Conservation (phyloP, 2,888 invertebrate species). For the Nomada fucata region DNA sequence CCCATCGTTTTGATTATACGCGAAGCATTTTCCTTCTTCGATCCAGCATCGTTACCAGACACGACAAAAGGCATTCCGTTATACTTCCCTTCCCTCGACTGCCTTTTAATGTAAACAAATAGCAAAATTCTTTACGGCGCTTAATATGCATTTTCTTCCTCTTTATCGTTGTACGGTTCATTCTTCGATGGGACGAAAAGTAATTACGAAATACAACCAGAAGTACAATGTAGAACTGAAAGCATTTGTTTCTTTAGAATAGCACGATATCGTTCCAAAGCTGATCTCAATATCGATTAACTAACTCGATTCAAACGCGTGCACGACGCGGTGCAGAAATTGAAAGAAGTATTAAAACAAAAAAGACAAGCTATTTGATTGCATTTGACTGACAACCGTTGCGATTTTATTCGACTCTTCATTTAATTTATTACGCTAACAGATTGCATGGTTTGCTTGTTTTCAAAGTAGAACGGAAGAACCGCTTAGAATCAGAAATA, state of each 20-base stretch:
- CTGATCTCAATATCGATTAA: constrained; percentile 58
- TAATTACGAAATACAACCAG: too few relatives aligned
- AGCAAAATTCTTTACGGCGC: constrained; percentile 25
- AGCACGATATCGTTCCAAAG: constrained; percentile 21
- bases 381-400: constrained; percentile 52
- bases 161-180: background rate
- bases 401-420: constrained; percentile 45
- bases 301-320: background rate
- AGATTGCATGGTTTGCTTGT: constrained; percentile 29
- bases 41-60: constrained; percentile 24
- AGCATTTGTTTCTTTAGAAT: background rate
- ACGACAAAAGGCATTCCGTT: constrained; percentile 60
- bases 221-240: background rate
- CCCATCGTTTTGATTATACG: constrained; percentile 22
- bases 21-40: constrained; percentile 22
- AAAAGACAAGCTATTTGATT: constrained; percentile 59
- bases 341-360: constrained; percentile 9
- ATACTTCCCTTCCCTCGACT: constrained; percentile 27
- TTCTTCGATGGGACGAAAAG: background rate
- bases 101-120: constrained; percentile 44
- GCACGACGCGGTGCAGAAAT: too few relatives aligned
- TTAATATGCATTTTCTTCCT: constrained; percentile 19
- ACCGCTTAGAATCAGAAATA: too few relatives aligned
- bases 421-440: constrained; percentile 61
- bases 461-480: constrained; percentile 5